Percentiles rank a stretch among this genome's conserved stretches.
Evolutionary conservation across 2,797 vertebrate genomes (phyloP).

Genomic region (Anabacerthia variegaticeps): DNA sequence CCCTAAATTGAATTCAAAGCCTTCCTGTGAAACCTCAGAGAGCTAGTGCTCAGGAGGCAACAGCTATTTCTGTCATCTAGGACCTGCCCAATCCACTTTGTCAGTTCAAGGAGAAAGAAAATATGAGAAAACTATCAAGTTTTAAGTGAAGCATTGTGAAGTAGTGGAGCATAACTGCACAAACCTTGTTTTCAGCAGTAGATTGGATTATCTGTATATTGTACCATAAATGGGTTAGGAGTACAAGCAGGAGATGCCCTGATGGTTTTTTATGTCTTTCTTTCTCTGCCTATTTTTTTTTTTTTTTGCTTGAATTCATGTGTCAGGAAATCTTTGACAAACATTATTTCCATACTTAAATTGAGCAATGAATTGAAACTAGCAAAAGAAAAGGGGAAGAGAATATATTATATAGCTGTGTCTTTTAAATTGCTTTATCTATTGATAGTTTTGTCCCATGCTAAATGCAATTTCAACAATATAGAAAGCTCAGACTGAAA

Average conservation of each 20-base stretch:
- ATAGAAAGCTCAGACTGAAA: constrained; percentile 51
- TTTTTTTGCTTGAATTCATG: constrained; percentile 26
- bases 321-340: constrained; percentile 71
- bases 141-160: constrained; percentile 57
- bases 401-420: constrained; percentile 31
- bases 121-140: constrained; percentile 48
- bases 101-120: constrained; percentile 54
- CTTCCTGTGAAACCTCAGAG: rapidly evolving
- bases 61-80: background rate
- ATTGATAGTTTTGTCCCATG: constrained; percentile 62
- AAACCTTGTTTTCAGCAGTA: constrained; percentile 60
- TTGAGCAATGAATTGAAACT: constrained; percentile 66
- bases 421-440: constrained; percentile 69
- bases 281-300: background rate
- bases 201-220: constrained; percentile 70
- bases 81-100: background rate
- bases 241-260: constrained; percentile 47
- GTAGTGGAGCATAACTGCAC: constrained; percentile 30
- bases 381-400: constrained; percentile 14
- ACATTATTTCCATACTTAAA: constrained; percentile 72
- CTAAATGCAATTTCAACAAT: constrained; percentile 70
- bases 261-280: background rate
- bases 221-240: constrained; percentile 69
- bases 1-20: background rate
- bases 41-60: background rate